Conservation (phyloP, 2,888 invertebrate species). For the Poecilus cupreus region DNA sequence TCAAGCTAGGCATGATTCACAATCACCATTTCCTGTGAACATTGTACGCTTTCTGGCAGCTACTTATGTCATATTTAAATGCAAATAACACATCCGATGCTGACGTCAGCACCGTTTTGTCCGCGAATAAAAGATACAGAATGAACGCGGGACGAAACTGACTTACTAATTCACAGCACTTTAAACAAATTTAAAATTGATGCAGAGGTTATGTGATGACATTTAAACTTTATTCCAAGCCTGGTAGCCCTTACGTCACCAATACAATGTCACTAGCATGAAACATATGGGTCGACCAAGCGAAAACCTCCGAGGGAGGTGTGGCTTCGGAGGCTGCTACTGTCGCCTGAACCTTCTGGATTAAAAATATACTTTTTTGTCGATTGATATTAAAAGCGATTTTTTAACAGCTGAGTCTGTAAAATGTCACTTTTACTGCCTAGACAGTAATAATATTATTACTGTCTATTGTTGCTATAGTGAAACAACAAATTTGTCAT, state of each 20-base stretch:
- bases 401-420: too few species aligned
- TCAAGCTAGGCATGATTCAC: constrained; percentile 16
- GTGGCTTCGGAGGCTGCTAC: too few species aligned
- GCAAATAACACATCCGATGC: constrained; percentile 33
- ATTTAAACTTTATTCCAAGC: background rate
- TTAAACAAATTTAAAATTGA: background rate
- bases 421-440: too few species aligned
- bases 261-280: too few species aligned
- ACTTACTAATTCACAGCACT: background rate
- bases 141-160: background rate
- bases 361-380: too few species aligned
- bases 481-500: too few species aligned
- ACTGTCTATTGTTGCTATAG: too few species aligned
- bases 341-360: too few species aligned
- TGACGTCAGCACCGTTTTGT: constrained; percentile 43
- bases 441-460: too few species aligned
- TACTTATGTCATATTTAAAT: constrained; percentile 58
- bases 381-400: too few species aligned
- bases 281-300: too few species aligned
- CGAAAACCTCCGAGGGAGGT: too few species aligned
- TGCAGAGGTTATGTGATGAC: background rate
- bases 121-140: background rate
- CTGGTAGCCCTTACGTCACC: background rate
- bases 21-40: constrained; percentile 33
- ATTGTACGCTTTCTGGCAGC: constrained; percentile 2